Evolutionary conservation across 1,140 invertebrate genomes (phyloP), one percentile per base, ranked within the genome.

Genomic region (Drosophila bipectinata): DNA sequence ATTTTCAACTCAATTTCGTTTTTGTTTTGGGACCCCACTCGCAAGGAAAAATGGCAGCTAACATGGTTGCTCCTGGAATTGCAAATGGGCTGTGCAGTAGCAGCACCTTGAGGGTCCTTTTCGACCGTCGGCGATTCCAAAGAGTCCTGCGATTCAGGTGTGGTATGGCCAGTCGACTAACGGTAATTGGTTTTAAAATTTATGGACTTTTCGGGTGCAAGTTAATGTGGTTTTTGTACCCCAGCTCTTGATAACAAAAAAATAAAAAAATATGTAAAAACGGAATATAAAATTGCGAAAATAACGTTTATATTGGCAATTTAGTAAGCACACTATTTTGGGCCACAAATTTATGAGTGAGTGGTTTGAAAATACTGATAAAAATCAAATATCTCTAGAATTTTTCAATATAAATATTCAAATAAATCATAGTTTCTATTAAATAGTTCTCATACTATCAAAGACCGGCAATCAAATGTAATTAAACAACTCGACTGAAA

Each of bases 1-100:
- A 71, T 71, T 71, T 78, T 71, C 59, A 85, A 85, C 82, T 82
- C 72, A 73, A 74, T 63, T 63, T 73, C 58, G 51, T 49, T 49
- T 51, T 48, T 24, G 34, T 55, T 32, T 12, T 4, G 21, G 39
- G 10, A 37, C 56, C 32, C 41, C 47, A 37, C 21, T 44, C 39
- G 18, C 14, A 34, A 7, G 45, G 21, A 8, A 73, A 75, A 66
- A 66, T 75, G 72, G 72, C 61, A 75, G 60, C 72, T 66, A 66
- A 66, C 60, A 66, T 75, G 72, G 63, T 28, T 1, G 24, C 63
- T 63, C 4, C 52, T 52, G 48, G 53, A 32, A 32, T 52, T n/a
- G 59, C 15, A 45, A 61, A 45, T 47, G 51, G 51, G 58, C 32
- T 10, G 26, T 28, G 26, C 26, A 28, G 26, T 28, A 28, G 48